A percentile compares a stretch with the other conserved stretches of the same genome.
These are phyloP conservation scores for Bombus consobrinus DNA, from an alignment of 1,140 invertebrate species.

Conservation along the genomic window DNA sequence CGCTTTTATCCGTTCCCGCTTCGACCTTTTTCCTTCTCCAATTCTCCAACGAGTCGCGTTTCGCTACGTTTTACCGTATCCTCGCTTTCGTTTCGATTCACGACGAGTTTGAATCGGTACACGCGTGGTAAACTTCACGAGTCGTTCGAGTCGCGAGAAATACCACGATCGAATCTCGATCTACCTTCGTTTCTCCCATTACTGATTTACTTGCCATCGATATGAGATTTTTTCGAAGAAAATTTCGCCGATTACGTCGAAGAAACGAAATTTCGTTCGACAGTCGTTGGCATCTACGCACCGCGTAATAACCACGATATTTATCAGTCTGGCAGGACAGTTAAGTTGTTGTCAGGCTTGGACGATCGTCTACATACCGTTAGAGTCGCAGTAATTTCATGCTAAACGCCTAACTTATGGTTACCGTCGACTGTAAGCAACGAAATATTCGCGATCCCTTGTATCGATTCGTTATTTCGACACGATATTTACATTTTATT, in stretches of 20 bases:
- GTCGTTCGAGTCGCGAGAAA: too few species aligned
- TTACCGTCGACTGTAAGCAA: background rate
- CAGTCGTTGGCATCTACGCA: background rate
- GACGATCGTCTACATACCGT: background rate
- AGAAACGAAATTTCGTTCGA: background rate
- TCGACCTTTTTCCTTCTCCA: background rate
- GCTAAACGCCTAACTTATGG: background rate
- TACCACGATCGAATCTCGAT: too few species aligned
- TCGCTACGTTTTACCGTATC: too few species aligned
- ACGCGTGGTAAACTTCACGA: too few species aligned
- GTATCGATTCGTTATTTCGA: too few species aligned
- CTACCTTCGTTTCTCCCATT: too few species aligned
- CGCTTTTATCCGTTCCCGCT: constrained; percentile 3
- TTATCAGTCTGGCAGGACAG: background rate
- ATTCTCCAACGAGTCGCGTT: background rate
- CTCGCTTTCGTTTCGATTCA: background rate
- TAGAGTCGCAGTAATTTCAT: background rate
- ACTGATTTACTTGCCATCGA: too few species aligned
- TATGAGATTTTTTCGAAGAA: too few species aligned
- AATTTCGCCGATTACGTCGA: too few species aligned
- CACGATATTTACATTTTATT: too few species aligned
- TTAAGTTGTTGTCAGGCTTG: background rate
- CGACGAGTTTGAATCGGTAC: too few species aligned
- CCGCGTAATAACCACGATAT: background rate
- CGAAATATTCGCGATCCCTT: background rate